Evolutionary conservation across 2,888 invertebrate genomes (phyloP).

Genomic region (Lutraria lutraria): DNA sequence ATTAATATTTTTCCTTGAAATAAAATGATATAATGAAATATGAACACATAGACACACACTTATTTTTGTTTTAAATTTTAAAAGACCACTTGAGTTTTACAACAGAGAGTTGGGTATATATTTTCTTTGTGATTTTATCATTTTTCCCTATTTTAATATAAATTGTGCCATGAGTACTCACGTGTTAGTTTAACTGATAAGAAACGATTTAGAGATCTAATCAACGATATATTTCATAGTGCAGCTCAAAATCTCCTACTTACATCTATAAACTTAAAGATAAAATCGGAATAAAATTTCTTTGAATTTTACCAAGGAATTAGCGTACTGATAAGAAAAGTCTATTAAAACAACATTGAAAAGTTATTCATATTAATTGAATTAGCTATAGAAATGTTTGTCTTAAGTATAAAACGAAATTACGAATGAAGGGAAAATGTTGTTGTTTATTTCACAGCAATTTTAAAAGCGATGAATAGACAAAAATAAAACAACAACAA

Average conservation of each 20-base stretch:
- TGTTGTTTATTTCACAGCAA: constrained; percentile 5
- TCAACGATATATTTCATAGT: constrained; percentile 52
- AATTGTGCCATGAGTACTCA: constrained; percentile 52
- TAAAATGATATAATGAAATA: constrained; percentile 27
- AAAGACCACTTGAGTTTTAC: constrained; percentile 26
- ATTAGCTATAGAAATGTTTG: constrained; percentile 36
- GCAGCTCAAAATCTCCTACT: constrained; percentile 47
- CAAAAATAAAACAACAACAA: not conserved
- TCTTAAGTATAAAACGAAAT: constrained; percentile 5
- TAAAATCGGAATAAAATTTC: constrained; percentile 54
- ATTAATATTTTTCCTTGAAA: constrained; percentile 32
- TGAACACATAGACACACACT: constrained; percentile 34
- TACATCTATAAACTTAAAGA: constrained; percentile 43
- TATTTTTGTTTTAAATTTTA: constrained; percentile 17
- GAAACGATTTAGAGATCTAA: constrained; percentile 58
- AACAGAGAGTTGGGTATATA: not conserved
- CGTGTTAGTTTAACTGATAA: constrained; percentile 66
- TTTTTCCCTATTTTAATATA: constrained; percentile 55
- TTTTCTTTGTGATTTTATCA: constrained; percentile 33
- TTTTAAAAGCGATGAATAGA: not conserved
- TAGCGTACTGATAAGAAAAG: constrained; percentile 32
- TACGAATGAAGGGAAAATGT: not conserved
- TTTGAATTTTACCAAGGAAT: constrained; percentile 54
- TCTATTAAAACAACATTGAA: constrained; percentile 46
- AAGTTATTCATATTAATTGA: constrained; percentile 51